Evolutionary conservation across 2,888 invertebrate species (phyloP), one percentile per base, ranked within the genome.

Genomic region (Leptogaster cylindrica): DNA sequence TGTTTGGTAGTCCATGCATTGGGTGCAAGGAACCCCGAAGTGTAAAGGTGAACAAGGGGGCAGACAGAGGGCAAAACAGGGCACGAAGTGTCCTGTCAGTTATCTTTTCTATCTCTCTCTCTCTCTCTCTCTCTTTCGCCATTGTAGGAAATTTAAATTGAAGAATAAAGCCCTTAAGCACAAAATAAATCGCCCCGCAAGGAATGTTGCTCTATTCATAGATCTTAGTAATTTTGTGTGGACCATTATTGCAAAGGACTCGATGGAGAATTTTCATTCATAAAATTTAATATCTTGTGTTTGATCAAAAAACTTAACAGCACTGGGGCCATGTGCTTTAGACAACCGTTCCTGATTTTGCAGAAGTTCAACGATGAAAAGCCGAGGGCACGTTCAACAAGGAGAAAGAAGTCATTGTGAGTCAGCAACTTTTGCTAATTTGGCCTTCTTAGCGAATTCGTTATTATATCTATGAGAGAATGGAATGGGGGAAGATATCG

Each of bases 131-230:
- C n/a, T n/a, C n/a, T n/a, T n/a, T n/a, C n/a, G 33, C 52, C 27
- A 41, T 41, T 58, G 39, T 58, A 25, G 20, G 3, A 31, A 58
- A 28, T 58, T 39, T 39, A 25, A 58, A 39, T 58, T 27, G 39
- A 58, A 58, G 58, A 58, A 39, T 58, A 41, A 58, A 58, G 58
- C 41, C 39, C 58, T 58, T 58, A 58, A 58, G 58, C 23, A 58
- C 58, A 58, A 58, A 58, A 58, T 58, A 58, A 58, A 58, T 58
- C 58, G 58, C 25, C 41, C 3, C 58, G 31, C 10, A 58, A 36
- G 58, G 39, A 58, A 39, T 41, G 41, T n/a, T 36, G 36, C 8
- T 46, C 58, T 39, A 41, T 58, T 58, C 58, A 58, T 58, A 39
- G 58, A 41, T 52, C 20, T 12, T 23, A 39, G 58, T 39, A 16